Percentiles rank a stretch among this genome's conserved stretches.
phyloP scores from a whole-genome alignment of 1,140 invertebrate genomes.

The Atta texana region DNA sequence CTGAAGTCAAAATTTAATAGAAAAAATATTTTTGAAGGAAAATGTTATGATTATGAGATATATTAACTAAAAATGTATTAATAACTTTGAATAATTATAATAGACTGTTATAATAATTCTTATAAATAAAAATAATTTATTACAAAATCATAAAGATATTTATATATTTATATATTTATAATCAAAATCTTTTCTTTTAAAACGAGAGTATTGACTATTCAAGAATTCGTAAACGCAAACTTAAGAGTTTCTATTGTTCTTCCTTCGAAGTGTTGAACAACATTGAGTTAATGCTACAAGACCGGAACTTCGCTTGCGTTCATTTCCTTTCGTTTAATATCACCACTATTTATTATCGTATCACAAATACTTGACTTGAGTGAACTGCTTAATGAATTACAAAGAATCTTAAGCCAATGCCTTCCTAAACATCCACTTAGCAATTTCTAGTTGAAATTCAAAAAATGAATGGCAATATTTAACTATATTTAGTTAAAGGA shows the following conservation, averaged over 20 bases:
- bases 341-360: conserved; percentile 12
- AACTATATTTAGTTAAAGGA: not conserved
- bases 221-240: not conserved
- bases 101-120: not conserved
- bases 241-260: conserved; percentile 12
- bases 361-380: conserved; percentile 3
- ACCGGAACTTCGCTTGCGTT: conserved; percentile 43
- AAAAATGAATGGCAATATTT: not conserved
- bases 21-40: not conserved
- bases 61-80: not conserved
- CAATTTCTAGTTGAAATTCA: not conserved
- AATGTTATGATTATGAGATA: not conserved
- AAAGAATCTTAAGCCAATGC: not conserved
- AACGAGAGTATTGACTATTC: not conserved
- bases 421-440: not conserved
- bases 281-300: not conserved
- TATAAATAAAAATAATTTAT: not conserved
- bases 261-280: conserved; percentile 14
- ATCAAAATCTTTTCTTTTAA: not conserved
- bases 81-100: not conserved
- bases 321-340: conserved; percentile 41
- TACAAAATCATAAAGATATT: no score
- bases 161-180: no score
- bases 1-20: not conserved
- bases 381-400: conserved; percentile 15